These are phyloP conservation scores for Cotesia congregata DNA, from an alignment of 2,888 invertebrate genomes.

Conservation along the genomic window DNA sequence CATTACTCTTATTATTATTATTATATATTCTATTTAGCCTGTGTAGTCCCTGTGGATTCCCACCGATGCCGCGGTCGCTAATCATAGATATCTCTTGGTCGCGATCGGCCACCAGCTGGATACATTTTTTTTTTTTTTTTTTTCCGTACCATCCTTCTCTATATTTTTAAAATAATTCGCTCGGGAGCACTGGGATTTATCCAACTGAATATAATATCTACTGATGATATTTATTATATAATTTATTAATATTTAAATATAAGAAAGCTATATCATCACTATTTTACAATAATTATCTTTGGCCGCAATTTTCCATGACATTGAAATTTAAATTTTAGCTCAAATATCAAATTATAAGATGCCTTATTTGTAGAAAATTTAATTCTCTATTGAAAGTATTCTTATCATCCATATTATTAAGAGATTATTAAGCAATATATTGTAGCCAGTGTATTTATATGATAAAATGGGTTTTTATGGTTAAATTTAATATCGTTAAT, in stretches of 20 bases:
- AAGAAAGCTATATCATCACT: neutral
- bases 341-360: no score
- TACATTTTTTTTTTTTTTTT: conserved; percentile 4
- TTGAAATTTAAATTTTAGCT: no score
- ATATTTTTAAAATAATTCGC: conserved; percentile 43
- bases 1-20: neutral
- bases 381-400: no score
- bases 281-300: no score
- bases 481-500: no score
- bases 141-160: neutral
- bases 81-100: conserved; percentile 52
- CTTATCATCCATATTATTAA: no score
- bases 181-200: conserved; percentile 13
- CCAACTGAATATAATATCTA: conserved; percentile 2
- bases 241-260: conserved; percentile 20
- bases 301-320: no score
- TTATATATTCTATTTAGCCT: conserved; percentile 4
- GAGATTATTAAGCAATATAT: no score
- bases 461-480: no score
- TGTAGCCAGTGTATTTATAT: no score
- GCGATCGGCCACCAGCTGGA: conserved; percentile 45
- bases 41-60: neutral
- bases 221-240: conserved; percentile 10
- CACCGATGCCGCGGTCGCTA: conserved; percentile 41
- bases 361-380: no score